A percentile compares a stretch with the other conserved stretches of the same genome.
Conservation (phyloP, 2,113 vertebrate species). For the Upupa epops region DNA sequence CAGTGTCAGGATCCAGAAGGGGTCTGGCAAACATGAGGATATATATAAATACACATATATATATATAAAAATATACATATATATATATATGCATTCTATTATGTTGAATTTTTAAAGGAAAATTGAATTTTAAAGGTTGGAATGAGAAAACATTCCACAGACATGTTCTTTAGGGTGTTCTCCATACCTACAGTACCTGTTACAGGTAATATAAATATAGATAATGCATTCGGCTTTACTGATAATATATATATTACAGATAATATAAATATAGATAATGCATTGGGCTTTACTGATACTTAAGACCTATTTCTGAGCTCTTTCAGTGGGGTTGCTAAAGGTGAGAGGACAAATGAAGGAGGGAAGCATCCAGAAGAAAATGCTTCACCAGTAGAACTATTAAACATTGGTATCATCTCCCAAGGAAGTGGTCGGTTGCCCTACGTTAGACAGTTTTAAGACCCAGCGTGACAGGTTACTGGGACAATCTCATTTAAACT, state of each 20-base stretch:
- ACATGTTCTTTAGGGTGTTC: not conserved
- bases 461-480: no score
- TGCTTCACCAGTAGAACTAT: no score
- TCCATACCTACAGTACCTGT: not conserved
- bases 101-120: not conserved
- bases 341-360: not conserved
- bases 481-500: no score
- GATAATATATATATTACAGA: not conserved
- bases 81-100: not conserved
- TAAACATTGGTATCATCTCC: no score
- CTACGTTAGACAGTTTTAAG: no score
- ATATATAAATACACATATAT: no score
- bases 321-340: not conserved
- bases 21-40: not conserved
- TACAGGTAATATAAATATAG: no score
- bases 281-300: not conserved
- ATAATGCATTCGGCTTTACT: not conserved
- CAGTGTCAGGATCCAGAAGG: not conserved
- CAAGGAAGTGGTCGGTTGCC: no score
- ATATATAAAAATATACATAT: no score
- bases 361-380: not conserved
- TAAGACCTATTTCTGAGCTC: not conserved
- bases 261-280: not conserved
- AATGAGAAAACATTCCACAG: not conserved
- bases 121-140: no score